phyloP scores from a whole-genome alignment of 2,888 invertebrate species.

The Rugalucina vietnamica region DNA sequence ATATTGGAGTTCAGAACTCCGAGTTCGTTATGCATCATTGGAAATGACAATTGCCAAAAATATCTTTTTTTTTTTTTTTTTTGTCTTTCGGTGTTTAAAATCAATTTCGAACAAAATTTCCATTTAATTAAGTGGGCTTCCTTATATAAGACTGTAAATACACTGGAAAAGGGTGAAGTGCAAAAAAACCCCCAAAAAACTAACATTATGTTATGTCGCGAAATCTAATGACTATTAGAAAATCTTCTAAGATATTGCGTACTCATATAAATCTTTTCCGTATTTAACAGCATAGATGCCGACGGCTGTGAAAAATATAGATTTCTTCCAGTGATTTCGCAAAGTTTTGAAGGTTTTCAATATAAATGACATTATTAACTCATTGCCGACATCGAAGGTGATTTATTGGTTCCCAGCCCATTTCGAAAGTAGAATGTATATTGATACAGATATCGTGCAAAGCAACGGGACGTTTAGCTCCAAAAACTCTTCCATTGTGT shows the following conservation, averaged over 20 bases:
- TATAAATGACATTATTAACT: constrained; percentile 80
- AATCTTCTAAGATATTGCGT: constrained; percentile 82
- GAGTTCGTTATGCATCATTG: no score
- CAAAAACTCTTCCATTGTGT: no score
- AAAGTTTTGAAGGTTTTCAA: constrained; percentile 88
- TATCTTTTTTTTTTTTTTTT: no score
- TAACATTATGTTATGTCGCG: background rate
- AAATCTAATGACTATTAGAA: background rate
- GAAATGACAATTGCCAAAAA: no score
- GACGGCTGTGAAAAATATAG: constrained; percentile 88
- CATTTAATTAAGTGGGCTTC: no score
- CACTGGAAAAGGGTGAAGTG: no score
- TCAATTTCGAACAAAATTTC: no score
- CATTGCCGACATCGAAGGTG: constrained; percentile 9
- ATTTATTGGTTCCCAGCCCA: background rate
- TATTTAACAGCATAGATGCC: constrained; percentile 90
- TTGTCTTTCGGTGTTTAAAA: no score
- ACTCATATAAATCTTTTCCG: constrained; percentile 90
- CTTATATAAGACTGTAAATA: no score
- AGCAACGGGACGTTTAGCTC: no score
- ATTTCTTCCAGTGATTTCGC: constrained; percentile 95
- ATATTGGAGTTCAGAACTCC: no score
- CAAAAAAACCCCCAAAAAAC: no score
- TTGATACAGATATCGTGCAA: background rate
- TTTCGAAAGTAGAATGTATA: background rate